phyloP scores from a whole-genome alignment of 2,888 invertebrate genomes.

The Lithophane socia region DNA sequence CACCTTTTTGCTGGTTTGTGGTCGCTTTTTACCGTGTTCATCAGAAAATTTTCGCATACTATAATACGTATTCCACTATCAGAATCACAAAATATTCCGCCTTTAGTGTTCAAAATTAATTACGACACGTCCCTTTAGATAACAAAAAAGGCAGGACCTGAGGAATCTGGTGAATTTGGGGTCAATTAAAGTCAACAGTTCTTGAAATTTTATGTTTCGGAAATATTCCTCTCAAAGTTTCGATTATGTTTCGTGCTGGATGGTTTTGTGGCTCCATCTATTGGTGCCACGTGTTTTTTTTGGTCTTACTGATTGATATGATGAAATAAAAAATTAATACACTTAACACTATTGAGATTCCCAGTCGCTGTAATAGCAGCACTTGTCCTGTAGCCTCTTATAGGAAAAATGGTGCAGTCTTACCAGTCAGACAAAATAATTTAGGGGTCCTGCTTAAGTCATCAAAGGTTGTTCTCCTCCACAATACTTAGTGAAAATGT shows the following conservation, averaged over 20 bases:
- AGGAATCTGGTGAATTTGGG: neutral
- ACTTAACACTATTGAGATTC: neutral
- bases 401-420: neutral
- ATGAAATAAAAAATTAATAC: neutral
- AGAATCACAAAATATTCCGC: neutral
- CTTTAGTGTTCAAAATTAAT: neutral
- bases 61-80: neutral
- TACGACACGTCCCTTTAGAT: neutral
- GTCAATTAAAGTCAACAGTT: neutral
- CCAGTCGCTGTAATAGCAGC: neutral
- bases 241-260: neutral
- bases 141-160: neutral
- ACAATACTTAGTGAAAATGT: neutral
- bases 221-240: neutral
- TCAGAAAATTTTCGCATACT: neutral
- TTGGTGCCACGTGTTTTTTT: neutral
- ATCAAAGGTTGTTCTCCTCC: neutral
- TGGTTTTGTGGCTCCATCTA: neutral
- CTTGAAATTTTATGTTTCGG: neutral
- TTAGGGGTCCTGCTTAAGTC: neutral
- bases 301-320: neutral
- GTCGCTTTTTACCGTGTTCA: neutral
- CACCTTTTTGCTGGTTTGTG: no score
- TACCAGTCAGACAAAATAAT: neutral
- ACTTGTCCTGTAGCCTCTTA: neutral